Percentiles rank a stretch among this genome's conserved stretches.
Conservation (phyloP, 92 coral and sea anemone genomes). For the Epizoanthus fatuus region DNA sequence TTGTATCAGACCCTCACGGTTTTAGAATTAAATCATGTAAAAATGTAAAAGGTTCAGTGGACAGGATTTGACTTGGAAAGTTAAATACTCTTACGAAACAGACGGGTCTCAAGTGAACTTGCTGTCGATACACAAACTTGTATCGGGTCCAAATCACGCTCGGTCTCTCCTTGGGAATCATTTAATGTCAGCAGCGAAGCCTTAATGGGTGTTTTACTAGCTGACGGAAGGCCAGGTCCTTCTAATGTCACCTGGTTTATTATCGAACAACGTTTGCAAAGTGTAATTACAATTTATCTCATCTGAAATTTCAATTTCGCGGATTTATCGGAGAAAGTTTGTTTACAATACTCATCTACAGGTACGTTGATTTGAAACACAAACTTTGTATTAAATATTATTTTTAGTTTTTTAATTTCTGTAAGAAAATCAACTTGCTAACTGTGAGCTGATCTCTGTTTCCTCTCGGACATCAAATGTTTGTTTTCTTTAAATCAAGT, state of each 20-base stretch:
- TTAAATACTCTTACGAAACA: too few relatives aligned
- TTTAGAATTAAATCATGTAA: too few relatives aligned
- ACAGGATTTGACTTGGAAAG: too few relatives aligned
- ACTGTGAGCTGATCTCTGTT: not conserved
- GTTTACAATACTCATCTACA: not conserved
- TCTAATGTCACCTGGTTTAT: not conserved
- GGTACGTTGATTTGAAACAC: not conserved
- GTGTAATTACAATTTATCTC: not conserved
- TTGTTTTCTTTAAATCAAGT: conserved; percentile 13
- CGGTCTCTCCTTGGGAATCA: not conserved
- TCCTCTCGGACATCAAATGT: not conserved
- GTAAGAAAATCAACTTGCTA: not conserved
- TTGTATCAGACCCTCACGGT: too few relatives aligned
- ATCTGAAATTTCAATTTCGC: not conserved
- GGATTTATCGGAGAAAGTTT: not conserved
- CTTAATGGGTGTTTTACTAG: conserved; percentile 6
- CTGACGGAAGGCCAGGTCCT: conserved; percentile 7
- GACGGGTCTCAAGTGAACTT: too few relatives aligned
- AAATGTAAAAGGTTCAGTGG: too few relatives aligned
- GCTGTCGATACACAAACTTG: not conserved
- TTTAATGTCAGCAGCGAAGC: not conserved
- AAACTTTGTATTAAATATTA: too few relatives aligned
- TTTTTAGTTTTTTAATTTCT: not conserved
- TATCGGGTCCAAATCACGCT: not conserved
- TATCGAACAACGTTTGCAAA: not conserved